Base-by-base conservation (phyloP, 92 coral and sea anemone species). In the Palythoa grandiflora region DNA sequence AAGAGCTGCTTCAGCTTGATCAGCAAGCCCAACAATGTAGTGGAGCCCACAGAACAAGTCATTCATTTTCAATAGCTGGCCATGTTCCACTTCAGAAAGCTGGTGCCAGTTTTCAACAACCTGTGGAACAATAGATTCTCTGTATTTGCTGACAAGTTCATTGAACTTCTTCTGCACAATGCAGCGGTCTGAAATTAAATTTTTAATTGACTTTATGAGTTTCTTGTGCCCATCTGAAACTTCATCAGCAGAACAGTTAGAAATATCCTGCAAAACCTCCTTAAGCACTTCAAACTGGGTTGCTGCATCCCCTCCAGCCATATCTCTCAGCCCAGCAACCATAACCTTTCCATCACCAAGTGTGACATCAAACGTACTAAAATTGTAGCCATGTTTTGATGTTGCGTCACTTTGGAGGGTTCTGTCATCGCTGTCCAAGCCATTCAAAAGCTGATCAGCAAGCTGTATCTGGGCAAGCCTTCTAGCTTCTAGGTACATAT, bases 401-500 rank as follows among this genome's bases (percentile, higher is more conserved):
- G 89, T 86, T n/a, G 39, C 89, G 16, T 86, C 73, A 75, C 89
- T 86, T 48, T 86, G 60, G 4, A 85, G 88, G 21, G 84, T 85
- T 70, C 80, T 70, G 55, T 85, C 55, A 38, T 38, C 14, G 38
- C 40, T 59, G 48, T 48, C 57, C 66, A 65, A 75, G 60, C 80
- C 81, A 37, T 74, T 54, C 65, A 71, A 39, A 20, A 88, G 35
- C 79, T 66, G 44, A 10, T 88, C 87, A 44, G 87, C 87, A 11
- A 88, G 78, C 44, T 88, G 87, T 21, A 88, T 40, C 39, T 88
- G 87, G 28, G 90, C 90, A 15, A 87, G 77, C 61, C 66, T 15
- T n/a, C 89, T 61, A 39, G 85, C 90, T 70, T 87, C 90, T 39
- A 88, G 84, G 75, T 88, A 88, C 90, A 88, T 88, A 35, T 74